Base-by-base conservation (phyloP, 2,113 vertebrate species). In the Hoplias malabaricus region DNA sequence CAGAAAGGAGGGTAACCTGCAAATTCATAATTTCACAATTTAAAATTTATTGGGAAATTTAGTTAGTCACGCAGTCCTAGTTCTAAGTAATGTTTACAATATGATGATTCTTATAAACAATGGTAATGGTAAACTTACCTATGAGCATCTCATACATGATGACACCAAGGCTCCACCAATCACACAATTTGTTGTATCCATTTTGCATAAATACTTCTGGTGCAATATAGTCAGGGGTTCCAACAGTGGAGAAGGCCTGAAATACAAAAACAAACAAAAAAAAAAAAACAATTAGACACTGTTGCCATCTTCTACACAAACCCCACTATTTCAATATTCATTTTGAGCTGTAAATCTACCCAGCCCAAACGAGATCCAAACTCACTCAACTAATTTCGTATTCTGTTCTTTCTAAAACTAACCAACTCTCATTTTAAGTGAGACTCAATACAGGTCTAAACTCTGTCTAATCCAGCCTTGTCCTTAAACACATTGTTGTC, bases 1-100 rank as follows among this genome's bases (percentile, higher is more conserved):
- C 98, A 99, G 91, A 99, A 99, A 0, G 98, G 97, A 27, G 98
- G 97, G 77, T 99, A 99, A 75, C 98, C 98, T 99, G 89, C 13
- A 85, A 65, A 25, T 23, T 34, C 12, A 71, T n/a, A 73, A 25
- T 43, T 9, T 40, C 2, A 53, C 25, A 67, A 65, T 5, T 43
- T 2, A 6, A 31, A 67, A 23, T 4, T 0, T 6, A 10, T 9
- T 5, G 48, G 3, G 1, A 1, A 50, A 0, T 3, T 9, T 0
- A 53, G 6, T 5, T 21, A 53, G 23, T 10, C n/a, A n/a, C n/a
- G n/a, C n/a, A n/a, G n/a, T n/a, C n/a, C n/a, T n/a, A n/a, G n/a
- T n/a, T n/a, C n/a, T n/a, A n/a, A n/a, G n/a, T n/a, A n/a, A n/a
- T n/a, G n/a, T n/a, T n/a, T n/a, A n/a, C n/a, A n/a, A n/a, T n/a